phyloP scores from a whole-genome alignment of 2,888 invertebrate species.

The Stenchaetothrips biformis region DNA sequence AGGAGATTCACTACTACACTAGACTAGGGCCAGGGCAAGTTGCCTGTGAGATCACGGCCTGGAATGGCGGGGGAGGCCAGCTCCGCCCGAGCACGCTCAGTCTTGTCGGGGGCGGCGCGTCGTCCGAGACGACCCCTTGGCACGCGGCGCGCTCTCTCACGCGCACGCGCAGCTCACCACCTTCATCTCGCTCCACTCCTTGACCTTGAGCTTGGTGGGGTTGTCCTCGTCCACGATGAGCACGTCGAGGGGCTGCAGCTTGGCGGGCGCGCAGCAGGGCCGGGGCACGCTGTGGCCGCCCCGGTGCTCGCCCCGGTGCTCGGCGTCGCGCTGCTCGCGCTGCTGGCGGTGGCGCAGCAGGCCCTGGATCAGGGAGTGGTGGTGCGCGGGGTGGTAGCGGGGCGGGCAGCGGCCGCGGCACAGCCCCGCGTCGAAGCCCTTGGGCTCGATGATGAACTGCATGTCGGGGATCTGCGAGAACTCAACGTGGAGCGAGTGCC shows the following conservation, averaged over 20 bases:
- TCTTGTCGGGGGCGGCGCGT: not conserved
- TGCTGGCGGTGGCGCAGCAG: slow-evolving; percentile 10
- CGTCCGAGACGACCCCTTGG: not conserved
- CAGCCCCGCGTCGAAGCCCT: not conserved
- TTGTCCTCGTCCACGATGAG: slow-evolving; percentile 1
- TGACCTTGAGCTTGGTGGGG: slow-evolving; percentile 3
- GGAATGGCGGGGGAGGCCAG: not conserved
- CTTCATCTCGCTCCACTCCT: not conserved
- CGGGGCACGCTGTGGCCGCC: not conserved
- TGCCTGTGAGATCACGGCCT: not conserved
- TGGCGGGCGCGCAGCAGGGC: slow-evolving; percentile 5
- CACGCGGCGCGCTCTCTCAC: not conserved
- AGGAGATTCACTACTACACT: slow-evolving; percentile 3
- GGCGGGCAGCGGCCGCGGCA: slow-evolving; percentile 18
- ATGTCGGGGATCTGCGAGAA: slow-evolving; percentile 1
- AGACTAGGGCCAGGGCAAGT: not conserved
- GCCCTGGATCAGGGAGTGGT: slow-evolving; percentile 11
- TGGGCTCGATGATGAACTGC: slow-evolving; percentile 4
- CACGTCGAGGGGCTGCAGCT: not conserved
- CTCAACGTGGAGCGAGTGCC: not conserved
- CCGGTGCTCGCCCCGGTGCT: not conserved
- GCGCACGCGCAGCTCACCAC: slow-evolving; percentile 1
- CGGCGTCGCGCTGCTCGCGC: not conserved
- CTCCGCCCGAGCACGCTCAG: not conserved
- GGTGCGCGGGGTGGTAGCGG: slow-evolving; percentile 13